Conservation (phyloP, 2,888 invertebrate species). For the Agapetus fuscipes region DNA sequence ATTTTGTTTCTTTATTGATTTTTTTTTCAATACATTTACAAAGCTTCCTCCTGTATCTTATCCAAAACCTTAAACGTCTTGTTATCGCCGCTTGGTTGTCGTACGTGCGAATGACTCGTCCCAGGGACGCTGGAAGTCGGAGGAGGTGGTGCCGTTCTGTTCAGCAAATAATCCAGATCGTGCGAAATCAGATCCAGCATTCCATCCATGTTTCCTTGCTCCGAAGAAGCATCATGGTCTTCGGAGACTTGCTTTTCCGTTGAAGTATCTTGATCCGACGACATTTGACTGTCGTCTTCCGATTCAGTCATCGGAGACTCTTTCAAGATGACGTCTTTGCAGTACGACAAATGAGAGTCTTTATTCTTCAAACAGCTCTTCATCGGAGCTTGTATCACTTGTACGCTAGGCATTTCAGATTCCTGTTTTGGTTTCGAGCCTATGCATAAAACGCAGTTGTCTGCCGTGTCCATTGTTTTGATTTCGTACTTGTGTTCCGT, state of each 20-base stretch:
- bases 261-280: constrained; percentile 13
- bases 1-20: no score
- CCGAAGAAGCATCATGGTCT: constrained; percentile 33
- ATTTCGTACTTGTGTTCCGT: constrained; percentile 29
- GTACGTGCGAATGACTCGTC: constrained; percentile 8
- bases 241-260: constrained; percentile 28
- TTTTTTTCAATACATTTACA: constrained; percentile 2
- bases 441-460: constrained; percentile 34
- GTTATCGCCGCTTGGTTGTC: constrained; percentile 14
- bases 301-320: constrained; percentile 14
- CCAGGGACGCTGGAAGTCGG: constrained; percentile 5
- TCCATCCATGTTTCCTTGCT: constrained; percentile 41
- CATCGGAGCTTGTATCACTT: constrained; percentile 32
- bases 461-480: constrained; percentile 27
- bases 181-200: constrained; percentile 73
- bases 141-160: constrained; percentile 39
- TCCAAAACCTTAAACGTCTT: constrained; percentile 16
- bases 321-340: constrained; percentile 10
- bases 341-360: constrained; percentile 17
- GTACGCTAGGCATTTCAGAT: constrained; percentile 1
- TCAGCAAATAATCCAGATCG: constrained; percentile 72
- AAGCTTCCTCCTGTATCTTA: constrained; percentile 20
- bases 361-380: constrained; percentile 40
- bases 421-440: constrained; percentile 22
- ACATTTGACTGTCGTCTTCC: constrained; percentile 16